phyloP scores from a whole-genome alignment of 2,888 invertebrate genomes.

The Lissocephala sabroskyi region DNA sequence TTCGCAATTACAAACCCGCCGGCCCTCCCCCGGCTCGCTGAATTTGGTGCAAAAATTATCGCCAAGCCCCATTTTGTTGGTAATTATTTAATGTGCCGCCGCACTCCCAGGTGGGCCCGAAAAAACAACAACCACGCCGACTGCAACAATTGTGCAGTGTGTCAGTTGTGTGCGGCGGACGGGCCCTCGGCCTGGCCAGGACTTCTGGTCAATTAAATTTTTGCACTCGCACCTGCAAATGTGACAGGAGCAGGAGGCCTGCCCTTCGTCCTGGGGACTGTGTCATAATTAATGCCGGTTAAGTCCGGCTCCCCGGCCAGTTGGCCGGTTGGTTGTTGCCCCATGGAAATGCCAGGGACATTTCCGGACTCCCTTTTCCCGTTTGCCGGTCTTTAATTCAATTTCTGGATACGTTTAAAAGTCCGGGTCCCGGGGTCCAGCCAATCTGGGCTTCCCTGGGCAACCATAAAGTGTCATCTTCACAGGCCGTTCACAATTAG shows the following conservation, averaged over 20 bases:
- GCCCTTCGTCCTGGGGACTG: slow-evolving; percentile 11
- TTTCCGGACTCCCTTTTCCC: too few species aligned
- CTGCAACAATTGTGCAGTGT: slow-evolving; percentile 38
- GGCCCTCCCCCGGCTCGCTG: slow-evolving; percentile 39
- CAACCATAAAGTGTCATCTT: slow-evolving; percentile 53
- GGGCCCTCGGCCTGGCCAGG: slow-evolving; percentile 29
- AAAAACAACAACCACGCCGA: slow-evolving; percentile 14
- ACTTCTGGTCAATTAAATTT: slow-evolving; percentile 54
- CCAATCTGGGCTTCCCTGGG: slow-evolving; percentile 23
- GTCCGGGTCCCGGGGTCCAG: too few species aligned
- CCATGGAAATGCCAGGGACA: too few species aligned
- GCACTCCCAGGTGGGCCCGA: slow-evolving; percentile 55
- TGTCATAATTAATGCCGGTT: slow-evolving; percentile 62
- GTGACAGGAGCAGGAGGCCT: slow-evolving; percentile 9
- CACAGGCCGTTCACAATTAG: slow-evolving; percentile 50
- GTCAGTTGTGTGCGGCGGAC: slow-evolving; percentile 59
- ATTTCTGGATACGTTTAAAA: slow-evolving; percentile 28
- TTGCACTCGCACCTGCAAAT: slow-evolving; percentile 38
- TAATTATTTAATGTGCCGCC: slow-evolving; percentile 70
- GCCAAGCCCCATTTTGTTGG: slow-evolving; percentile 69
- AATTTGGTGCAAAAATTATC: slow-evolving; percentile 67
- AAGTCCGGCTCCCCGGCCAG: slow-evolving; percentile 28
- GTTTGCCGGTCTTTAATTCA: too few species aligned
- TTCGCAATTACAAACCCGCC: slow-evolving; percentile 66
- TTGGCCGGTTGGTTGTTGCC: neutral